phyloP scores from a whole-genome alignment of 2,113 vertebrate species.

The Cardinalis cardinalis region DNA sequence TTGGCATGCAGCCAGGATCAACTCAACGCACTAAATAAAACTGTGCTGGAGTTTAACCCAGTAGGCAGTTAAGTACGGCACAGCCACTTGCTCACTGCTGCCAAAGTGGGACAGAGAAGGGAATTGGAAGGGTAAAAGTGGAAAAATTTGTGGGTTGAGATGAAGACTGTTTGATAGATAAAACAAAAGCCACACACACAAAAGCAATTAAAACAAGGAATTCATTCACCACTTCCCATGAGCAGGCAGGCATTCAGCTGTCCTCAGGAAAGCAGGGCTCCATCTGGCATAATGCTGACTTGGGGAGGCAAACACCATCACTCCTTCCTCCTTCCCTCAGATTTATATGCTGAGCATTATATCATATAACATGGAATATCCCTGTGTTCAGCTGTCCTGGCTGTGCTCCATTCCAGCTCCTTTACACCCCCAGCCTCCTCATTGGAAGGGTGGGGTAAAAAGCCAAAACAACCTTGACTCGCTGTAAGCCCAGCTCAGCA shows the following conservation, averaged over 20 bases:
- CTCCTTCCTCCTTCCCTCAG: background rate
- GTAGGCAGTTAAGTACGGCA: background rate
- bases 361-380: background rate
- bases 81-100: background rate
- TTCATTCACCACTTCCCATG: background rate
- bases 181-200: background rate
- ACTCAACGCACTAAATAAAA: background rate
- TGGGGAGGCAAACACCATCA: background rate
- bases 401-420: background rate
- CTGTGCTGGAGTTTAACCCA: background rate
- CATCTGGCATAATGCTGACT: rapidly evolving
- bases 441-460: background rate
- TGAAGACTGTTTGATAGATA: background rate
- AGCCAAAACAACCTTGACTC: background rate
- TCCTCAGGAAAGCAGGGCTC: background rate
- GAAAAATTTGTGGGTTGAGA: background rate
- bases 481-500: background rate
- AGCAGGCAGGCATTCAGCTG: rapidly evolving
- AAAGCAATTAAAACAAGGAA: background rate
- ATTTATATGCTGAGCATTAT: background rate
- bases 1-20: background rate
- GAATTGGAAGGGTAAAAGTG: background rate
- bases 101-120: background rate
- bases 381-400: background rate
- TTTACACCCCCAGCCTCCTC: background rate